These are phyloP conservation scores for Amphiprion ocellaris DNA, from an alignment of 2,113 vertebrate species.

Conservation along the genomic window DNA sequence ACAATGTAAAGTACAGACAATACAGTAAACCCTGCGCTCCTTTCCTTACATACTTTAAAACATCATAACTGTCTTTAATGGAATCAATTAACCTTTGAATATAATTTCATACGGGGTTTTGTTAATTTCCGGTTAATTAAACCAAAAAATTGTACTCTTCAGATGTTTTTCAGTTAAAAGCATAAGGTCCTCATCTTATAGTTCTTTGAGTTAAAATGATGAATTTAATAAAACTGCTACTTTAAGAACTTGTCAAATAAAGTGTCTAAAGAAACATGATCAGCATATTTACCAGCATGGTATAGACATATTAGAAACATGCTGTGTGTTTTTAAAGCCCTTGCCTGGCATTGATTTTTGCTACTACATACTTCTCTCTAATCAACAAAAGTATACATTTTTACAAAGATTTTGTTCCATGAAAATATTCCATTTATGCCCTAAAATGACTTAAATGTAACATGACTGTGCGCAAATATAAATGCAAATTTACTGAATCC, in stretches of 20 bases:
- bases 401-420: no score
- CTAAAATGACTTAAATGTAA: no score
- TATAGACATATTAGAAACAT: neutral
- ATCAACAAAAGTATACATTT: no score
- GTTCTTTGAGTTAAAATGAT: neutral
- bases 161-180: neutral
- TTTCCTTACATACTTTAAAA: neutral
- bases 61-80: neutral
- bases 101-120: no score
- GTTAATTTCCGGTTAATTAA: neutral
- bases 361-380: no score
- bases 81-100: neutral
- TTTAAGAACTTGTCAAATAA: neutral
- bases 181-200: no score
- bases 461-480: no score
- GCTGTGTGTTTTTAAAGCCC: neutral
- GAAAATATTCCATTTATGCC: no score
- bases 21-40: neutral
- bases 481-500: no score
- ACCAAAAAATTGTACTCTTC: neutral
- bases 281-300: neutral
- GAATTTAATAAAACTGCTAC: neutral
- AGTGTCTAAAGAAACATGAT: no score
- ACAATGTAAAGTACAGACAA: neutral
- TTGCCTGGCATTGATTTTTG: no score